A percentile compares a stretch with the other conserved stretches of the same genome.
These are phyloP conservation scores for Ophraella communa DNA, from an alignment of 2,888 invertebrate species.

Conservation along the genomic window DNA sequence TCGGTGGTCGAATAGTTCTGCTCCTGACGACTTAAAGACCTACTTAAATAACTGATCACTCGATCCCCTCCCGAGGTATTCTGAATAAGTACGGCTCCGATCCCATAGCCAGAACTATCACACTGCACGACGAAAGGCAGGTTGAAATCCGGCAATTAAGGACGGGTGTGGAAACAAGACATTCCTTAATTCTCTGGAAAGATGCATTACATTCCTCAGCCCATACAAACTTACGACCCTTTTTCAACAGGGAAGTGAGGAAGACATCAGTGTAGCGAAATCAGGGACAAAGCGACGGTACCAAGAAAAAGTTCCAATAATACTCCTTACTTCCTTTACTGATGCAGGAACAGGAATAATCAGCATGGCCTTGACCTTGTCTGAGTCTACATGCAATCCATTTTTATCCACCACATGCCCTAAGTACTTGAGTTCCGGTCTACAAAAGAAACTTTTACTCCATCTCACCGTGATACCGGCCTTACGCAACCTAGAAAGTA, in stretches of 20 bases:
- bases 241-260: constrained; percentile 23
- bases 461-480: constrained; percentile 39
- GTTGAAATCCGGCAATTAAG: constrained; percentile 32
- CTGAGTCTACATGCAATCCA: constrained; percentile 24
- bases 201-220: constrained; percentile 24
- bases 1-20: constrained; percentile 34
- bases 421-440: constrained; percentile 16
- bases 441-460: constrained; percentile 21
- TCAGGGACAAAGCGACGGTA: constrained; percentile 39
- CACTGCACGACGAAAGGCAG: constrained; percentile 31
- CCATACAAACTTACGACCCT: constrained; percentile 34
- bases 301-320: constrained; percentile 38
- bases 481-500: constrained; percentile 38
- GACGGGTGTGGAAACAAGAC: constrained; percentile 29
- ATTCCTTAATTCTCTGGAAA: constrained; percentile 29
- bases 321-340: constrained; percentile 29
- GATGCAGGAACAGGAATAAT: constrained; percentile 29
- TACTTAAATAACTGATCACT: constrained; percentile 24
- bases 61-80: constrained; percentile 21
- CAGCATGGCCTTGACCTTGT: neutral
- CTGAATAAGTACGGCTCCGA: constrained; percentile 37
- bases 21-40: constrained; percentile 7
- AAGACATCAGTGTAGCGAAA: constrained; percentile 32
- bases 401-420: constrained; percentile 23
- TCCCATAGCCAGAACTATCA: constrained; percentile 19